Evolutionary conservation across 2,888 invertebrate genomes (phyloP).

Genomic region (Rhingia campestris): DNA sequence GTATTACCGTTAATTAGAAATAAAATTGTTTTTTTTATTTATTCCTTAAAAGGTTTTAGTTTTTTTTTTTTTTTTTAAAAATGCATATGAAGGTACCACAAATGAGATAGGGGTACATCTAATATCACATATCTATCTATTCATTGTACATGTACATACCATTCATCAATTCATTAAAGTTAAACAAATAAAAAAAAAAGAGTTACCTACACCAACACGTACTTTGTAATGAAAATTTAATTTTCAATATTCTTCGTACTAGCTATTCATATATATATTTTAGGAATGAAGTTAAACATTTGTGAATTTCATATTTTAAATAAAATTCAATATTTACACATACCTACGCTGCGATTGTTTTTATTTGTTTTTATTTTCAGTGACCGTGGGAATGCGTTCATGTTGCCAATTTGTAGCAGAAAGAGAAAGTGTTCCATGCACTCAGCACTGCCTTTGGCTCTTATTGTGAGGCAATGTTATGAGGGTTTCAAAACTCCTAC

Average conservation of each 20-base stretch:
- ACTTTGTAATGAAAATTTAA: neutral
- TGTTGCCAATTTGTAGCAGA: no score
- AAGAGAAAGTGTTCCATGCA: no score
- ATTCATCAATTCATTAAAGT: neutral
- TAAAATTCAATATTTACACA: constrained; percentile 32
- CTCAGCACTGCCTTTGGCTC: no score
- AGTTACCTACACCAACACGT: constrained; percentile 1
- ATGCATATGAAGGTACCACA: neutral
- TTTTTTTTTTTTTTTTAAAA: no score
- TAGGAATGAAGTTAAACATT: constrained; percentile 20
- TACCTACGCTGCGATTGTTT: neutral
- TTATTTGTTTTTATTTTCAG: neutral
- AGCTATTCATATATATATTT: constrained; percentile 7
- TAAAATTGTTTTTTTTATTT: no score
- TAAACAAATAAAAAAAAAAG: neutral
- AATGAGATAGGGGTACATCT: neutral
- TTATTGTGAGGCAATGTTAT: no score
- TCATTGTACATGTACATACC: constrained; percentile 8
- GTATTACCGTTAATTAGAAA: no score
- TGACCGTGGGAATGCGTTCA: no score
- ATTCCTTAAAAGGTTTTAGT: no score
- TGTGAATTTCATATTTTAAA: constrained; percentile 49
- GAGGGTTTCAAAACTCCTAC: no score
- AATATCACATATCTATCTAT: neutral
- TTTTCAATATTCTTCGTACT: neutral